Evolutionary conservation across 1,140 invertebrate genomes (phyloP).

Genomic region (Daktulosphaira vitifoliae): DNA sequence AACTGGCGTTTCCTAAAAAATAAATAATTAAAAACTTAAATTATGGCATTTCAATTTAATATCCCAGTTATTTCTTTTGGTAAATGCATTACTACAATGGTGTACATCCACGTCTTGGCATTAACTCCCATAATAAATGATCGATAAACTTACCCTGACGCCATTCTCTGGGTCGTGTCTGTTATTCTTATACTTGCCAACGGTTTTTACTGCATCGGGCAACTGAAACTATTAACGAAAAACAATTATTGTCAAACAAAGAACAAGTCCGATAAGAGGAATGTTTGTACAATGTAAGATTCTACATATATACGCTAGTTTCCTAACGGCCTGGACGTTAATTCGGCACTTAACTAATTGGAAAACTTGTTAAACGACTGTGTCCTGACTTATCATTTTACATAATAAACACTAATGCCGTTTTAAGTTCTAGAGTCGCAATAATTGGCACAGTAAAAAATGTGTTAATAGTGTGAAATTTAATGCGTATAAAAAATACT

Average conservation of each 20-base stretch:
- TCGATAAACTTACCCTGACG: conserved; percentile 13
- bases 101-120: too few species aligned
- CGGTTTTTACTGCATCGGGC: conserved; percentile 27
- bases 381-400: conserved; percentile 21
- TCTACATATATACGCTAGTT: too few species aligned
- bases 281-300: background rate
- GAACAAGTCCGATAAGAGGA: too few species aligned
- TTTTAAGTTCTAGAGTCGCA: too few species aligned
- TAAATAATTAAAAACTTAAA: too few species aligned
- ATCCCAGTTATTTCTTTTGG: too few species aligned
- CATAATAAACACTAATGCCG: too few species aligned
- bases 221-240: conserved; percentile 17
- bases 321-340: background rate
- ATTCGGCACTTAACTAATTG: background rate
- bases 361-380: conserved; percentile 28
- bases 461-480: too few species aligned
- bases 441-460: too few species aligned
- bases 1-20: conserved; percentile 12
- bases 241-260: background rate
- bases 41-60: too few species aligned
- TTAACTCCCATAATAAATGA: too few species aligned
- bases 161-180: conserved; percentile 28
- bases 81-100: background rate
- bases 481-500: too few species aligned
- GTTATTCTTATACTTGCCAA: conserved; percentile 20